Conservation (phyloP, 2,113 vertebrate genomes). For the Mastomys natalensis region DNA sequence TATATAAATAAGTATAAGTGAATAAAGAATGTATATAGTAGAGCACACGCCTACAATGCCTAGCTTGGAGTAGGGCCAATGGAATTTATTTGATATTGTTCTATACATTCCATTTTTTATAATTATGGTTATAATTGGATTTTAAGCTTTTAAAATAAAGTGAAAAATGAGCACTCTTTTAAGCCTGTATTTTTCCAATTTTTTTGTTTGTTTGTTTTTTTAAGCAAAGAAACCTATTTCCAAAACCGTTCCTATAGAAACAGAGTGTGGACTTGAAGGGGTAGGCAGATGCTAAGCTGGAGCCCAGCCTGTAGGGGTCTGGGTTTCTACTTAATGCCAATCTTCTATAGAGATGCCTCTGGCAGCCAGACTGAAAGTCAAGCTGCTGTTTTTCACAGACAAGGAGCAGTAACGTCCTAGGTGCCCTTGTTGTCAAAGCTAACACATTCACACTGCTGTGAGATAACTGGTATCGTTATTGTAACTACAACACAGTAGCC, state of each 20-base stretch:
- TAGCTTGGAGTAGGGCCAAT: not conserved
- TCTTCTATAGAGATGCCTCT: not conserved
- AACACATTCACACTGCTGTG: not conserved
- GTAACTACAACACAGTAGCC: not conserved
- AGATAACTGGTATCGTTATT: not conserved
- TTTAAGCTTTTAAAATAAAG: conserved; percentile 48
- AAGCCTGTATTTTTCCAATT: not conserved
- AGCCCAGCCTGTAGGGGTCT: no score
- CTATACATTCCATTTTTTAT: not conserved
- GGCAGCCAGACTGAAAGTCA: not conserved
- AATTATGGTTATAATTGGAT: conserved; percentile 44
- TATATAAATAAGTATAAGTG: not conserved
- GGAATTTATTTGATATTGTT: not conserved
- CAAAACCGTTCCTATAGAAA: not conserved
- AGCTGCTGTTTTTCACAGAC: not conserved
- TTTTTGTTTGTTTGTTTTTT: not conserved
- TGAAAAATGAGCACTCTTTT: not conserved
- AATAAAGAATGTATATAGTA: not conserved
- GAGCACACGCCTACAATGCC: not conserved
- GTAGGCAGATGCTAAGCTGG: not conserved
- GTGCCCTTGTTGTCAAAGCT: not conserved
- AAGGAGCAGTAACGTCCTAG: not conserved
- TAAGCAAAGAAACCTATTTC: not conserved
- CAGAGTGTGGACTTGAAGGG: not conserved
- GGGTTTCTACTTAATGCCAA: not conserved